Evolutionary conservation across 2,113 vertebrate species (phyloP).

Genomic region (Emberiza fucata): DNA sequence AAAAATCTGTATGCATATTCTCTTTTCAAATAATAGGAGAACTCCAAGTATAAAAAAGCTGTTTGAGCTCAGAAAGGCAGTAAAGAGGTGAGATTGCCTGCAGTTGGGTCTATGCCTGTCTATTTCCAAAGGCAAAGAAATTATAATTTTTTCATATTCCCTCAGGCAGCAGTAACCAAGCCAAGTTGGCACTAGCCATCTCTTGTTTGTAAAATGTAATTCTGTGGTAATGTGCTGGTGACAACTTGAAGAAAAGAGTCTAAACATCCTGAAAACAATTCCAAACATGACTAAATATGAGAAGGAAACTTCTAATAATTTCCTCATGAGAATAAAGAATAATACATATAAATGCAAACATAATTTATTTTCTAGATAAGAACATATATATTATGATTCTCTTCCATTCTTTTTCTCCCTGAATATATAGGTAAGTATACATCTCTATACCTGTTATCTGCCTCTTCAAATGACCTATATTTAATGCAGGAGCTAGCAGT

Average conservation of each 20-base stretch:
- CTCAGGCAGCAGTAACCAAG: conserved; percentile 56
- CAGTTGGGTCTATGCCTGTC: conserved; percentile 19
- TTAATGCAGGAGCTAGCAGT: neutral
- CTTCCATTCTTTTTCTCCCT: neutral
- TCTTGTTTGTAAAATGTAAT: conserved; percentile 73
- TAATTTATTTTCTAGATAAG: neutral
- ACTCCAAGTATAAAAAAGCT: neutral
- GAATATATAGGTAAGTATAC: neutral
- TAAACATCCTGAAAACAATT: conserved; percentile 70
- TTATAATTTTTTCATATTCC: conserved; percentile 61
- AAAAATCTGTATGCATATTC: neutral
- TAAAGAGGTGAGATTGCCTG: conserved; percentile 3
- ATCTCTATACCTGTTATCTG: neutral
- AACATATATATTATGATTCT: neutral
- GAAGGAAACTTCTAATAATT: conserved; percentile 38
- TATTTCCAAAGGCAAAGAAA: conserved; percentile 63
- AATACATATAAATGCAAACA: neutral
- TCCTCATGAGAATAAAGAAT: neutral
- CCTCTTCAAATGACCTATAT: conserved; percentile 27
- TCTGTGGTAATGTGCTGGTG: conserved; percentile 75
- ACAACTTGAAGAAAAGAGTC: conserved; percentile 67
- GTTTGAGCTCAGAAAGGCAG: neutral
- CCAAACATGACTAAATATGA: conserved; percentile 61
- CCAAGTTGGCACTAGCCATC: conserved; percentile 62
- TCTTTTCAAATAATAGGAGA: neutral